These are phyloP conservation scores for Mycalesis mineus DNA, from an alignment of 2,888 invertebrate genomes.

Conservation along the genomic window DNA sequence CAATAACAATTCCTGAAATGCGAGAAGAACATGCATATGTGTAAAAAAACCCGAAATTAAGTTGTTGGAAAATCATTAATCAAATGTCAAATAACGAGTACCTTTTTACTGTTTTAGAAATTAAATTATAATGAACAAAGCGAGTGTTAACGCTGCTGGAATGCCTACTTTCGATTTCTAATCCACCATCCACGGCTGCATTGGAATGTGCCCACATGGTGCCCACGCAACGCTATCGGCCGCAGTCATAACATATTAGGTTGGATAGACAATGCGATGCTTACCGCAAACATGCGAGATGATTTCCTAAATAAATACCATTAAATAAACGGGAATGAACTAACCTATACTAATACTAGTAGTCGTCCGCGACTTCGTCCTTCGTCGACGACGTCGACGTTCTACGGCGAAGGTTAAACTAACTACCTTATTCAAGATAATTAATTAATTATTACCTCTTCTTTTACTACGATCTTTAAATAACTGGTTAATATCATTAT, in stretches of 20 bases:
- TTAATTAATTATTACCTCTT: too few species aligned
- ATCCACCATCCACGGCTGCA: conserved; percentile 26
- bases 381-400: too few species aligned
- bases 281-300: conserved; percentile 42
- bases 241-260: conserved; percentile 44
- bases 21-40: too few species aligned
- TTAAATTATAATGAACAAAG: background rate
- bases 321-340: background rate
- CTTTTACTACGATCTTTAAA: background rate
- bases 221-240: conserved; percentile 42
- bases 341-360: too few species aligned
- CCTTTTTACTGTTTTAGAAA: background rate
- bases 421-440: too few species aligned
- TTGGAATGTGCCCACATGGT: conserved; percentile 45
- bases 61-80: too few species aligned
- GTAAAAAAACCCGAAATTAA: too few species aligned
- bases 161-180: conserved; percentile 36
- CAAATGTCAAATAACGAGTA: too few species aligned
- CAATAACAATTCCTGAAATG: too few species aligned
- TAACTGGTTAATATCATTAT: background rate
- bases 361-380: too few species aligned
- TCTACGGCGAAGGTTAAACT: too few species aligned
- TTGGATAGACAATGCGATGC: conserved; percentile 39
- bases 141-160: background rate
- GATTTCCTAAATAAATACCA: conserved; percentile 1